These are phyloP conservation scores for Leucophenga varia DNA, from an alignment of 1,140 invertebrate genomes.

Conservation along the genomic window DNA sequence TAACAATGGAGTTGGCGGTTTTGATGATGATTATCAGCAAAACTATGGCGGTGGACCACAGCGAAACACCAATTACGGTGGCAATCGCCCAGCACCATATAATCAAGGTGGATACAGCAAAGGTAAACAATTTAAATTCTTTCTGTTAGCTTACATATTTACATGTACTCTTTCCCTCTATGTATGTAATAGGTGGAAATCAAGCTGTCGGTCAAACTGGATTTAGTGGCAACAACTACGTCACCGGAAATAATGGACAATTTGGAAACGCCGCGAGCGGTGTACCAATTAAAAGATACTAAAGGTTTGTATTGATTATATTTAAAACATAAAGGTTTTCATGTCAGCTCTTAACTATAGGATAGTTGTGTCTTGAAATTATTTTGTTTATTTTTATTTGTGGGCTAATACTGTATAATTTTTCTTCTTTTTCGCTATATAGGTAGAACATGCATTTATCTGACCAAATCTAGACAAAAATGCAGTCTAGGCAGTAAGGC, in stretches of 20 bases:
- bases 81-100: constrained; percentile 63
- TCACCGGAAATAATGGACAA: constrained; percentile 37
- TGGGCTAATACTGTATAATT: constrained; percentile 40
- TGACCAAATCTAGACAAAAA: constrained; percentile 47
- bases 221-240: constrained; percentile 39
- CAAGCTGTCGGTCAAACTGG: constrained; percentile 42
- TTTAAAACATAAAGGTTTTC: no score
- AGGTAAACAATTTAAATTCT: constrained; percentile 29
- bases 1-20: no score
- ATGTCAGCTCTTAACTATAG: no score
- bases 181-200: constrained; percentile 38
- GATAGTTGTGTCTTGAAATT: no score
- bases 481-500: constrained; percentile 44
- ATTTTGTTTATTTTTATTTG: constrained; percentile 7
- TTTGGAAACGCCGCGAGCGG: no score
- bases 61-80: constrained; percentile 64
- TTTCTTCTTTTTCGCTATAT: constrained; percentile 51
- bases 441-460: constrained; percentile 44
- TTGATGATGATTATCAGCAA: constrained; percentile 75
- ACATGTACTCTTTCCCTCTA: not conserved
- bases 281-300: constrained; percentile 54
- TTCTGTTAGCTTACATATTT: no score
- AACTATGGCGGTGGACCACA: constrained; percentile 71
- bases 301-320: constrained; percentile 42
- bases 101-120: constrained; percentile 50